A percentile compares a stretch with the other conserved stretches of the same genome.
phyloP scores from a whole-genome alignment of 2,113 vertebrate species.

The Sander lucioperca region DNA sequence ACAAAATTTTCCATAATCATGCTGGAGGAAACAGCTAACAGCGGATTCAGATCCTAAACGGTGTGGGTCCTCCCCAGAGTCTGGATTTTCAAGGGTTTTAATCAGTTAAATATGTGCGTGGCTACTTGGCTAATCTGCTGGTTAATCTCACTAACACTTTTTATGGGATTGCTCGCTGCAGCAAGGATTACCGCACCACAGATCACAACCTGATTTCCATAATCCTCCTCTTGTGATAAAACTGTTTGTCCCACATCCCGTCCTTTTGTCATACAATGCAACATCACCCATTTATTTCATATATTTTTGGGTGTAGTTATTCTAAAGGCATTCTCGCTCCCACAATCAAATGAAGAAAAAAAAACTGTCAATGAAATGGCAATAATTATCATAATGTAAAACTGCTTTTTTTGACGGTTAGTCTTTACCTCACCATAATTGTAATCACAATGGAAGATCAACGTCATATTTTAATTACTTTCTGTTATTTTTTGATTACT shows the following conservation, averaged over 20 bases:
- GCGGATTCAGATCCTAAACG: slow-evolving; percentile 59
- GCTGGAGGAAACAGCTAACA: slow-evolving; percentile 53
- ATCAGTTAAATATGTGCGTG: slow-evolving; percentile 80
- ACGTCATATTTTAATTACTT: slow-evolving; percentile 22
- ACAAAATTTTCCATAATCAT: slow-evolving; percentile 61
- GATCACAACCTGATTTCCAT: slow-evolving; percentile 82
- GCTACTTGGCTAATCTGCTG: slow-evolving; percentile 81
- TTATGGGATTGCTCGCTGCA: slow-evolving; percentile 79
- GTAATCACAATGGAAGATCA: slow-evolving; percentile 29
- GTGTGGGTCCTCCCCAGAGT: slow-evolving; percentile 64
- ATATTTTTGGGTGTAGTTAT: slow-evolving; percentile 7
- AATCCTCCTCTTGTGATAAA: slow-evolving; percentile 78
- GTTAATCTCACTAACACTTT: slow-evolving; percentile 83
- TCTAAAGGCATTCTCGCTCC: slow-evolving; percentile 10
- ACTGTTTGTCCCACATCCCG: slow-evolving; percentile 66
- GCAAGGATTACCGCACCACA: slow-evolving; percentile 75
- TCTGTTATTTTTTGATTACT: slow-evolving; percentile 18
- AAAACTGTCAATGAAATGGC: neutral
- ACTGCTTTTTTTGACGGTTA: slow-evolving; percentile 5
- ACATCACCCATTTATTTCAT: slow-evolving; percentile 54
- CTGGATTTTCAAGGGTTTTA: slow-evolving; percentile 76
- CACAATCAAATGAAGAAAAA: neutral
- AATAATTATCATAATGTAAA: neutral
- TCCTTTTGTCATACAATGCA: slow-evolving; percentile 63
- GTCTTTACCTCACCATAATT: slow-evolving; percentile 28